These are phyloP conservation scores for Nemurella pictetii DNA, from an alignment of 2,888 invertebrate species.

Conservation along the genomic window DNA sequence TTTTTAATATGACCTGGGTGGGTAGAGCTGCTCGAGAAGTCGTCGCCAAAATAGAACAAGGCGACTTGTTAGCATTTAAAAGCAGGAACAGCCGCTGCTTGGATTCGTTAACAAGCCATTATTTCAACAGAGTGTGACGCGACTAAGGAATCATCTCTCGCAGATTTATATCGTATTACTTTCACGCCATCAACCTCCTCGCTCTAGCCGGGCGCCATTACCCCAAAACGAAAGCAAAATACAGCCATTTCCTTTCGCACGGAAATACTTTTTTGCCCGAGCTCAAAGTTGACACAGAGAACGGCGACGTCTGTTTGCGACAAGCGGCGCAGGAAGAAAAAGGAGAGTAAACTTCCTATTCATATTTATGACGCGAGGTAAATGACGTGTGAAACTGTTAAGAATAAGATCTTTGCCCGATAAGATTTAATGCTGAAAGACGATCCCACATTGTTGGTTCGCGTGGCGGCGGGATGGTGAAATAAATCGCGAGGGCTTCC, in stretches of 20 bases:
- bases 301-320: neutral
- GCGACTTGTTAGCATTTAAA: neutral
- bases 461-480: neutral
- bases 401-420: neutral
- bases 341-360: neutral
- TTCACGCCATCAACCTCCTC: conserved; percentile 26
- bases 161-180: conserved; percentile 27
- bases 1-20: neutral
- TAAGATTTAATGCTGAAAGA: conserved; percentile 25
- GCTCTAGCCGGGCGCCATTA: neutral
- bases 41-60: neutral
- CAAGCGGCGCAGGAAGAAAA: neutral
- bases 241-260: neutral
- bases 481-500: neutral
- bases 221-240: conserved; percentile 23
- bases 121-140: conserved; percentile 10
- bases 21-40: neutral
- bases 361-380: conserved; percentile 29
- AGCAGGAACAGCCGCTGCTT: neutral
- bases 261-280: neutral
- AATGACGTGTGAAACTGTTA: conserved; percentile 30
- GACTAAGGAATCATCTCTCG: neutral
- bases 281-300: conserved; percentile 7
- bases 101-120: conserved; percentile 21
- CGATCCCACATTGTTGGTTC: conserved; percentile 25